Percentiles rank a stretch among this genome's conserved stretches.
These are phyloP conservation scores for Silurus meridionalis DNA, from an alignment of 2,113 vertebrate species.

Conservation along the genomic window DNA sequence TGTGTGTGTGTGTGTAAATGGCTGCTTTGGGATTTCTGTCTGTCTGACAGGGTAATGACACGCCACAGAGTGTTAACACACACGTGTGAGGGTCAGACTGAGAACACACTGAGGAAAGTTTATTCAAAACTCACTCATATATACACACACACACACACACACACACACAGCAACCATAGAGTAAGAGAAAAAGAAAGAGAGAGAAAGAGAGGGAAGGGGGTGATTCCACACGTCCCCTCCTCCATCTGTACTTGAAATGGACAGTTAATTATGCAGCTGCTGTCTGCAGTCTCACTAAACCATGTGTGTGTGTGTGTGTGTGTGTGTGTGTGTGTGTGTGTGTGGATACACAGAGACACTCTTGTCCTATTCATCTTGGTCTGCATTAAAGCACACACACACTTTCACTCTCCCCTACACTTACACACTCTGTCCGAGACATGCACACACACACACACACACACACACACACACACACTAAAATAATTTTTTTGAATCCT, in stretches of 20 bases:
- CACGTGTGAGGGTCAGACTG: slow-evolving; percentile 6
- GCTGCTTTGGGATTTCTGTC: slow-evolving; percentile 41
- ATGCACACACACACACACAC: background rate
- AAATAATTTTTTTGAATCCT: background rate
- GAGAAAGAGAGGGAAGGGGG: slow-evolving; percentile 27
- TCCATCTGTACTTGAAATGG: slow-evolving; percentile 48
- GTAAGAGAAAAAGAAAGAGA: slow-evolving; percentile 12
- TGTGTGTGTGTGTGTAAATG: slow-evolving; percentile 48
- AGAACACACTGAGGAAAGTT: background rate
- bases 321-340: slow-evolving; percentile 21
- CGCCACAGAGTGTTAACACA: slow-evolving; percentile 19
- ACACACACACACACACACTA: slow-evolving; percentile 26
- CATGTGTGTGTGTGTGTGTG: slow-evolving; percentile 40
- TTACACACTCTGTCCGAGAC: too few relatives aligned
- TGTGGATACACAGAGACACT: slow-evolving; percentile 40
- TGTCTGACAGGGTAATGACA: slow-evolving; percentile 46
- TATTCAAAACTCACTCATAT: slow-evolving; percentile 7
- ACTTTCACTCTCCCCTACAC: too few relatives aligned
- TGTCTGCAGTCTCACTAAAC: slow-evolving; percentile 48
- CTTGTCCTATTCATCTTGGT: slow-evolving; percentile 49
- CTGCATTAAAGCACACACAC: slow-evolving; percentile 43
- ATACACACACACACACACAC: background rate
- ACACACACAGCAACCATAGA: background rate
- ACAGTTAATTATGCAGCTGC: slow-evolving; percentile 55
- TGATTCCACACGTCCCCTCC: slow-evolving; percentile 41